These are phyloP conservation scores for Cheilosia impressa DNA, from an alignment of 2,888 invertebrate species.

Conservation along the genomic window DNA sequence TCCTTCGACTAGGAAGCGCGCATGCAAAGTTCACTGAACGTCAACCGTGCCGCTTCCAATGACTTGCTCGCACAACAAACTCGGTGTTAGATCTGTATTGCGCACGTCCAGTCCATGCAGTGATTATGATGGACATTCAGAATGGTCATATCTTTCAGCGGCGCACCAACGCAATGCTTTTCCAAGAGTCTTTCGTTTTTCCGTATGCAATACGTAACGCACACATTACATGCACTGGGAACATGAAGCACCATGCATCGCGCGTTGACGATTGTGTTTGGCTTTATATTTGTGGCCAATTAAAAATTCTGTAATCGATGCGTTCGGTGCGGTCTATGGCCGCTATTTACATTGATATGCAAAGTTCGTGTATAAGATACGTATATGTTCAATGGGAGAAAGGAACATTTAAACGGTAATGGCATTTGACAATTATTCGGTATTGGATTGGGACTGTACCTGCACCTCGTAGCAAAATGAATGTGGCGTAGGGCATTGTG, in stretches of 20 bases:
- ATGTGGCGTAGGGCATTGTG: not conserved
- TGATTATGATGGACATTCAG: slow-evolving; percentile 31
- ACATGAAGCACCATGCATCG: slow-evolving; percentile 22
- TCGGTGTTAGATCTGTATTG: slow-evolving; percentile 56
- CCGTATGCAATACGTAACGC: not conserved
- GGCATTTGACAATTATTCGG: slow-evolving; percentile 30
- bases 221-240: slow-evolving; percentile 5
- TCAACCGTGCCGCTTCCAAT: slow-evolving; percentile 6
- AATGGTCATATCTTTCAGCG: slow-evolving; percentile 22
- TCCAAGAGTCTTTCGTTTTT: not conserved
- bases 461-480: slow-evolving; percentile 10
- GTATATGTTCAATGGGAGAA: not conserved
- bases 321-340: slow-evolving; percentile 32
- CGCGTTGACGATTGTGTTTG: slow-evolving; percentile 7
- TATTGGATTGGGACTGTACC: slow-evolving; percentile 6
- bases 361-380: slow-evolving; percentile 22
- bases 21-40: slow-evolving; percentile 55
- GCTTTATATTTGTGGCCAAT: slow-evolving; percentile 46
- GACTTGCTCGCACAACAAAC: slow-evolving; percentile 25
- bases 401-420: slow-evolving; percentile 37
- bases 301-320: slow-evolving; percentile 68
- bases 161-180: slow-evolving; percentile 11
- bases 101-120: slow-evolving; percentile 2
- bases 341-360: slow-evolving; percentile 54
- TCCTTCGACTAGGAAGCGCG: slow-evolving; percentile 64